phyloP scores from a whole-genome alignment of 1,140 invertebrate species.

The Agrilus planipennis region DNA sequence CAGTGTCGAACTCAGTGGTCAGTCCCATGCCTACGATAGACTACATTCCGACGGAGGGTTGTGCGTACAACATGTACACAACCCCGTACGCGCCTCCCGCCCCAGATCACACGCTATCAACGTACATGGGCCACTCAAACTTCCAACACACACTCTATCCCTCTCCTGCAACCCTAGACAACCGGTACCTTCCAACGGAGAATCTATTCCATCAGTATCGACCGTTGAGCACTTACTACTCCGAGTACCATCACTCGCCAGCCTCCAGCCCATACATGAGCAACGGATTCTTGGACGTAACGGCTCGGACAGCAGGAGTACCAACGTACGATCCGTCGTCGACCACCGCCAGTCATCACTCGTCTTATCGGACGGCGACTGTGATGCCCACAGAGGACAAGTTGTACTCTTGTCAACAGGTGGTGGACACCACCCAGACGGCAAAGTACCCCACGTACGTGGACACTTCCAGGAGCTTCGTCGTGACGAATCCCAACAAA shows the following conservation, averaged over 20 bases:
- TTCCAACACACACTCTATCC: constrained; percentile 61
- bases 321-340: constrained; percentile 41
- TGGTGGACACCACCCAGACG: constrained; percentile 34
- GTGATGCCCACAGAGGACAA: constrained; percentile 45
- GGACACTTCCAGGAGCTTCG: constrained; percentile 41
- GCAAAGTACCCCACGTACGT: constrained; percentile 35
- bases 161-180: constrained; percentile 51
- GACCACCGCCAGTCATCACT: constrained; percentile 40
- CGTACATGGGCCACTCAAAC: constrained; percentile 63
- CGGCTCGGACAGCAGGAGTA: constrained; percentile 36
- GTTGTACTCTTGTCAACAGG: constrained; percentile 48
- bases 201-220: constrained; percentile 81
- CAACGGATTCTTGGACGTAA: constrained; percentile 65
- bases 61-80: constrained; percentile 71
- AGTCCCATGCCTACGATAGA: constrained; percentile 42
- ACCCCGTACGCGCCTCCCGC: constrained; percentile 61
- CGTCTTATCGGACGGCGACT: constrained; percentile 33
- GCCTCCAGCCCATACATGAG: constrained; percentile 52
- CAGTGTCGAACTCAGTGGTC: constrained; percentile 28
- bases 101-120: constrained; percentile 47
- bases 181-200: constrained; percentile 64
- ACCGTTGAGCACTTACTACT: constrained; percentile 61
- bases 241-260: constrained; percentile 58
- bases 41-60: constrained; percentile 52
- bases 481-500: constrained; percentile 37